A percentile compares a stretch with the other conserved stretches of the same genome.
phyloP scores from a whole-genome alignment of 2,113 vertebrate genomes.

The Corydoras sp. region DNA sequence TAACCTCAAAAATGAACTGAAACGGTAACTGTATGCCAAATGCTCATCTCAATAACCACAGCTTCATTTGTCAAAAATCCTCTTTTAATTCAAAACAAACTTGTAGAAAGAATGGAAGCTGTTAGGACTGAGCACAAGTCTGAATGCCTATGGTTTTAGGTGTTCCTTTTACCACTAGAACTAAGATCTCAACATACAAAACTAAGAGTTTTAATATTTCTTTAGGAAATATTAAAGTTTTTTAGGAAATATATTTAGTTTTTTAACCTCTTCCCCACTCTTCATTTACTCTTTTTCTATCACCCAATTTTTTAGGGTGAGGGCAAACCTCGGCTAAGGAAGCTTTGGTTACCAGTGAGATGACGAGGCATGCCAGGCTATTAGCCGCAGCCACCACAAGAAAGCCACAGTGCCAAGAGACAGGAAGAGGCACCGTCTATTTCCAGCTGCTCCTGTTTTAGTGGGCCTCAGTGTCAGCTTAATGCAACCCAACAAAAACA shows the following conservation, averaged over 20 bases:
- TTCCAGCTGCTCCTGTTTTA: slow-evolving; percentile 64
- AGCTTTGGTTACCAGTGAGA: slow-evolving; percentile 45
- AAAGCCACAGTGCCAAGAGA: slow-evolving; percentile 53
- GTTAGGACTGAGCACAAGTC: too few relatives aligned
- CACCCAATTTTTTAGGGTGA: neutral
- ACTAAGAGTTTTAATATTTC: too few relatives aligned
- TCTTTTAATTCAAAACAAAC: too few relatives aligned
- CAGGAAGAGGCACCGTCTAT: slow-evolving; percentile 54
- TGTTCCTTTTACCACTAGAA: too few relatives aligned
- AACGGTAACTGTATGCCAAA: too few relatives aligned
- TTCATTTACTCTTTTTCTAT: neutral
- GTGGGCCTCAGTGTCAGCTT: slow-evolving; percentile 48
- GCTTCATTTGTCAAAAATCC: too few relatives aligned
- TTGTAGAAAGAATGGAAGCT: too few relatives aligned
- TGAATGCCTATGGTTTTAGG: too few relatives aligned
- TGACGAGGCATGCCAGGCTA: slow-evolving; percentile 39
- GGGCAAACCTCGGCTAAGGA: slow-evolving; percentile 22
- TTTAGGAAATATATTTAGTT: neutral
- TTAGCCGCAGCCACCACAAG: slow-evolving; percentile 60
- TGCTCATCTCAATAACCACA: too few relatives aligned
- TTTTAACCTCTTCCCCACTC: neutral
- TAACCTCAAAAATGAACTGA: too few relatives aligned
- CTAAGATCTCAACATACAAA: too few relatives aligned
- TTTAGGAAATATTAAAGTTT: neutral
- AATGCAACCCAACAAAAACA: slow-evolving; percentile 59